Evolutionary conservation across 2,888 invertebrate species (phyloP), one percentile per base, ranked within the genome.

Genomic region (Dynastes grantii): DNA sequence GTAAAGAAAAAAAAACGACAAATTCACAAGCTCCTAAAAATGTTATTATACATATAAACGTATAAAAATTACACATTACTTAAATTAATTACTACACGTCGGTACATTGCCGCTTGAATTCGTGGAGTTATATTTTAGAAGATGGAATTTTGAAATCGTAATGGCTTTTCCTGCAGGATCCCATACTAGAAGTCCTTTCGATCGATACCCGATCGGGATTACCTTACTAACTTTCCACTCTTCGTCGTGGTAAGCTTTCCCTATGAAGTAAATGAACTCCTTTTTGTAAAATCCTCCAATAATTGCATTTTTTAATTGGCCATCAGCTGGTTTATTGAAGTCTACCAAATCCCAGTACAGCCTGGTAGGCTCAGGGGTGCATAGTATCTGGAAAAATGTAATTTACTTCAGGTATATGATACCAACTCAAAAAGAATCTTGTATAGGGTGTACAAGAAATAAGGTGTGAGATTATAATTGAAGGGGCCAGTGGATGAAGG

Each of bases 151-250:
- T 0, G 9, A 4, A 16, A 53, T 1, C 13, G 22, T 11, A 4
- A 53, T 5, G 22, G 49, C 4, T 51, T 27, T 13, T 13, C 51
- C 68, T 16, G n/a, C 9, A 53, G 27, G 6, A 53, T 70, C 13
- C 70, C 70, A 70, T 53, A 13, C 64, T 22, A 16, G 27, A 2
- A 75, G 63, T 13, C 75, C 76, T 13, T 32, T 63, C 11, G 6
- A 51, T 5, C 4, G 49, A 27, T 65, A 6, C 13, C 65, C 76
- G n/a, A 51, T 49, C 1, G 49, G 27, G 65, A 64, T 16, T 49
- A 51, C 64, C 51, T 64, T 76, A 13, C 27, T 32, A 8, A 49
- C 64, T 64, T 65, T 76, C 65, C 76, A 76, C 9, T 63, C 70
- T 5, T n/a, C 53, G 1, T 70, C 53, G 13, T 53, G 70, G 32